Conservation (phyloP, 2,888 invertebrate species). For the Sylvicola cinctus region DNA sequence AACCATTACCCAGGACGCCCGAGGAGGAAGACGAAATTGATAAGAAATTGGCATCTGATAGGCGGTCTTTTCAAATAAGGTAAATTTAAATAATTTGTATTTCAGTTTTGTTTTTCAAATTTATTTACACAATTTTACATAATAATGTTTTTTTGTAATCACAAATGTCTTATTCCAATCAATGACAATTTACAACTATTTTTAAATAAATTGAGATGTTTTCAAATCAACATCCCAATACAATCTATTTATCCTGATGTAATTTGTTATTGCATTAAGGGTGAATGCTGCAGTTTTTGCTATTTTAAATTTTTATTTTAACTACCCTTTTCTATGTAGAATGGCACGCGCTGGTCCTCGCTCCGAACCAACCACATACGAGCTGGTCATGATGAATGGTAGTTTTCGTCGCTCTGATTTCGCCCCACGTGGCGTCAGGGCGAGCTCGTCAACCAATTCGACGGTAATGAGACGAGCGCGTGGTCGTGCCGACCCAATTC, state of each 20-base stretch:
- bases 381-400: slow-evolving; percentile 47
- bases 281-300: too few relatives aligned
- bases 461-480: slow-evolving; percentile 29
- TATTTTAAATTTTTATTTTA: too few relatives aligned
- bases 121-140: neutral
- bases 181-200: too few relatives aligned
- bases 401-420: slow-evolving; percentile 34
- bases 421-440: slow-evolving; percentile 29
- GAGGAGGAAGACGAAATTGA: slow-evolving; percentile 21
- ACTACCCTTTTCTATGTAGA: slow-evolving; percentile 10
- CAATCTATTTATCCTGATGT: too few relatives aligned
- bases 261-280: too few relatives aligned
- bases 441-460: slow-evolving; percentile 22
- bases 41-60: slow-evolving; percentile 24
- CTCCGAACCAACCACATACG: slow-evolving; percentile 49
- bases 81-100: slow-evolving; percentile 9
- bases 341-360: slow-evolving; percentile 47
- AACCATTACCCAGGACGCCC: slow-evolving; percentile 28
- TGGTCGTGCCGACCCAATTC: slow-evolving; percentile 31
- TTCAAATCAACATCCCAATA: too few relatives aligned
- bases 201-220: too few relatives aligned
- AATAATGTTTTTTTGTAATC: too few relatives aligned
- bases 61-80: slow-evolving; percentile 34
- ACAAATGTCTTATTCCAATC: too few relatives aligned
- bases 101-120: slow-evolving; percentile 2